These are phyloP conservation scores for Panagrolaimus sp. DNA, from an alignment of 1,140 invertebrate species.

Conservation along the genomic window DNA sequence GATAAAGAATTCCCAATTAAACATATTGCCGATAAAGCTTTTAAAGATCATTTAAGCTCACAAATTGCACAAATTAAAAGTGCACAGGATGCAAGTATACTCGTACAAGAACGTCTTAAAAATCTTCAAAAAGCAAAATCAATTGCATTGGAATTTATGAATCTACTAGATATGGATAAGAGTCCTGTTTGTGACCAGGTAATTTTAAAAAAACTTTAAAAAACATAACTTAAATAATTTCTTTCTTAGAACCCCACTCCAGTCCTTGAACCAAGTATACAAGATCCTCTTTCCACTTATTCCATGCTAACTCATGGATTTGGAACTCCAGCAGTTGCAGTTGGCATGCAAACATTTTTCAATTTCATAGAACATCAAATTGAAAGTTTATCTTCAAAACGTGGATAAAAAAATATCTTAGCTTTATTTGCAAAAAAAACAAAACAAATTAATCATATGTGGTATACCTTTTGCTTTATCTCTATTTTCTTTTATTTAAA, in stretches of 20 bases:
- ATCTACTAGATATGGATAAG: slow-evolving; percentile 7
- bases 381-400: background rate
- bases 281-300: slow-evolving; percentile 86
- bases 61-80: background rate
- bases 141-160: background rate
- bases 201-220: background rate
- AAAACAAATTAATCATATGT: no score
- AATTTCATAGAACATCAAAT: slow-evolving; percentile 17
- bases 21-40: slow-evolving; percentile 3
- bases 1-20: slow-evolving; percentile 11
- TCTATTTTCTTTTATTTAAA: no score
- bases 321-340: slow-evolving; percentile 89
- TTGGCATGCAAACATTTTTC: slow-evolving; percentile 55
- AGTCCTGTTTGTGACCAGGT: slow-evolving; percentile 13
- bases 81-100: background rate
- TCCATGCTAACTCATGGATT: slow-evolving; percentile 96
- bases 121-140: background rate
- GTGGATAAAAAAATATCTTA: no score
- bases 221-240: background rate
- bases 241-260: slow-evolving; percentile 14
- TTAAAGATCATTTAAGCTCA: background rate
- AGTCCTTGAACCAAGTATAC: slow-evolving; percentile 79
- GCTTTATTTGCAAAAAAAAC: no score
- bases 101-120: background rate
- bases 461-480: no score